These are phyloP conservation scores for Crocuta crocuta DNA, from an alignment of 2,113 vertebrate genomes.

Conservation along the genomic window DNA sequence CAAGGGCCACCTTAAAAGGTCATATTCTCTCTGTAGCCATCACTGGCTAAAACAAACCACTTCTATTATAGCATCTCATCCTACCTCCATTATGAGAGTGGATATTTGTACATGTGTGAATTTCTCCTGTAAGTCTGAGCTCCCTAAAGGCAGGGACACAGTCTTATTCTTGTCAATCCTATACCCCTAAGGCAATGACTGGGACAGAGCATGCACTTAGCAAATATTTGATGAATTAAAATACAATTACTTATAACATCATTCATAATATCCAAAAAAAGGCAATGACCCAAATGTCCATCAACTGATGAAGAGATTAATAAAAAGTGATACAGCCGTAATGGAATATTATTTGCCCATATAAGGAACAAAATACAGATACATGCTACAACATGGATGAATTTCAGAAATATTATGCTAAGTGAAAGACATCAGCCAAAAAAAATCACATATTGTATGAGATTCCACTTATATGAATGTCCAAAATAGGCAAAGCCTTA, in stretches of 20 bases:
- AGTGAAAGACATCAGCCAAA: neutral
- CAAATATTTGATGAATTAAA: conserved; percentile 24
- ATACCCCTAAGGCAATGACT: neutral
- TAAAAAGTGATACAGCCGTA: neutral
- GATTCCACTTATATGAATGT: neutral
- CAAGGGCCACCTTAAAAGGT: neutral
- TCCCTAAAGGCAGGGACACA: neutral
- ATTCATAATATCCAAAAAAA: neutral
- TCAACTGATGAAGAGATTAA: neutral
- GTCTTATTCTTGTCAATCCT: neutral
- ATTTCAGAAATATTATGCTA: neutral
- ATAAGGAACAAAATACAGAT: neutral
- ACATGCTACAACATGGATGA: neutral
- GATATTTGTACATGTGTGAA: neutral
- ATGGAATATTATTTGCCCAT: neutral
- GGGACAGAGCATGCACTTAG: neutral
- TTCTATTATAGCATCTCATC: neutral
- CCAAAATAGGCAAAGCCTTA: neutral
- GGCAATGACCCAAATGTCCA: neutral
- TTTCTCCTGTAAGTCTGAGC: neutral
- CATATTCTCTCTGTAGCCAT: neutral
- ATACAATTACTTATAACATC: neutral
- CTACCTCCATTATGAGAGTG: neutral
- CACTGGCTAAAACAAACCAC: neutral
- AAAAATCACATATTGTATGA: neutral